Evolutionary conservation across 2,888 invertebrate species (phyloP), one percentile per base, ranked within the genome.

Genomic region (Allophyes oxyacanthae): DNA sequence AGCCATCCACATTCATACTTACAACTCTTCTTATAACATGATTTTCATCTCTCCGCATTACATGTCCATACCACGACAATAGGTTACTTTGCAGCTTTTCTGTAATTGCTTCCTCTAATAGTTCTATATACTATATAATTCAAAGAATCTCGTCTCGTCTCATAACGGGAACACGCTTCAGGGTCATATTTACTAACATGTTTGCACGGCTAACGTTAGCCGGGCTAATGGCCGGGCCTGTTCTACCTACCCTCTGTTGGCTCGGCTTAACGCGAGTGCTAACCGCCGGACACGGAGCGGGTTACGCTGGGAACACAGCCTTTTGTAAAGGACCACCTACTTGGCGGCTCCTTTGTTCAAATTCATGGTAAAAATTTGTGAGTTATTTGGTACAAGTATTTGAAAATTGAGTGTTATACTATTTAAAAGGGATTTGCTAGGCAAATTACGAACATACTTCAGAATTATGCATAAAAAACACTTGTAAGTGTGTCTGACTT

Each of bases 121-220:
- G 20, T 20, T 20, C 20, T 20, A 4, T 20, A 20, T 20, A 20
- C 2, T 20, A 20, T n/a, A n/a, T n/a, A n/a, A n/a, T n/a, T 20
- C 20, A 20, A 20, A 20, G 20, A 4, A 20, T 20, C 2, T 20
- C 20, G 40, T 62, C 7, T 32, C 51, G 30, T 34, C 0, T 1
- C 0, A 0, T 53, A 69, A 40, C 41, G 74, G 48, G 46, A 40
- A 69, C 69, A 6, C 20, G 3, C 44, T 7, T 34, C 28, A 42
- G 53, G 59, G 67, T 74, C 76, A 65, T 90, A 86, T 87, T 85
- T 85, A 72, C 76, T 32, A 54, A 85, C 87, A 83, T 88, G 86
- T 89, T 89, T 89, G 85, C 79, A n/a, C n/a, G n/a, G 75, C 66
- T 82, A 76, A 80, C 86, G 85, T 85, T 87, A 85, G 77, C 59